Base-by-base conservation (phyloP, 35 echinoderm and acorn worm genomes). In the Lytechinus pictus region DNA sequence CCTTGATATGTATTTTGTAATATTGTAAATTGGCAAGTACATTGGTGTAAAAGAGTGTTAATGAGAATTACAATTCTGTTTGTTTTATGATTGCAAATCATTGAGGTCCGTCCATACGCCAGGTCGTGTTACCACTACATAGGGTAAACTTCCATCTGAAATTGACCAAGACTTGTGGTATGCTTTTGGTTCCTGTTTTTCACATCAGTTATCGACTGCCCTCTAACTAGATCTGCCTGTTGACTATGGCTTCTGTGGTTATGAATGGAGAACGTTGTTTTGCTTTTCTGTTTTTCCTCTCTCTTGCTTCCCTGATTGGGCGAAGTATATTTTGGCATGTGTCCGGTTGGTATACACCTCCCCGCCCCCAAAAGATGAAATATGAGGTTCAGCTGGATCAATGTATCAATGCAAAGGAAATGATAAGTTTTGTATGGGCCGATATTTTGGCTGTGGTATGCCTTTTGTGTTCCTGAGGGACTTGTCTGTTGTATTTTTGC, bases 241-340 rank as follows among this genome's bases (percentile, higher is more conserved):
- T 79, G 66, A 79, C 66, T 90, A 90, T 52, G 28, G 88, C 88
- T 90, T 90, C 29, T 90, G 88, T 90, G 88, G 28, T 44, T 90
- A 90, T 90, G 88, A 90, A 90, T 90, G 88, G 52, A 90, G 27
- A 54, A 90, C 88, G 52, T 90, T 90, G 88, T 90, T 54, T 29
- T 44, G 28, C 29, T 24, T 21, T 79, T 79, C 88, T 54, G 9
- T 52, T 21, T 54, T 90, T 54, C 88, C 88, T 27, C 88, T 90
- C 88, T 54, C 88, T 90, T 54, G 14, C 88, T 90, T 90, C 52
- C 88, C 88, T 54, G 88, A 90, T 90, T 44, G 52, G 28, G 27
- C 10, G 4, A 44, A 33, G 29, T 90, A 21, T 90, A 54, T 54
- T 10, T 54, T 90, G 88, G 88, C 88, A 90, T 13, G 88, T 79